These are phyloP conservation scores for Erythrocebus patas DNA, from an alignment of 2,113 vertebrate genomes.

Conservation along the genomic window DNA sequence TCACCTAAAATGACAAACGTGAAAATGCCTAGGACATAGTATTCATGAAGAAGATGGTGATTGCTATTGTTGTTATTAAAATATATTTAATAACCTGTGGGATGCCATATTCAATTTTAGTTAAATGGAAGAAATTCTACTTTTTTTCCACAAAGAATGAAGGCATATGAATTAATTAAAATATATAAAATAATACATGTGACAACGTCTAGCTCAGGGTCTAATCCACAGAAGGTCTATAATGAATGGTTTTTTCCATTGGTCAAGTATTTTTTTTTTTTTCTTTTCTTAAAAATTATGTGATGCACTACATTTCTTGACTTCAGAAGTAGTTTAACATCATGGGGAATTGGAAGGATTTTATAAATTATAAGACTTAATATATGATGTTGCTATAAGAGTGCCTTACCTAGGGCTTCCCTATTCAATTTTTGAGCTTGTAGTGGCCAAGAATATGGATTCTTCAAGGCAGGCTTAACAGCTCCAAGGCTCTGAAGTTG, in stretches of 20 bases:
- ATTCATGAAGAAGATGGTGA: not conserved
- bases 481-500: not conserved
- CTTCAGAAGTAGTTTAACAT: slow-evolving; percentile 39
- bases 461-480: slow-evolving; percentile 25
- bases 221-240: not conserved
- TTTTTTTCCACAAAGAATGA: not conserved
- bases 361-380: slow-evolving; percentile 45
- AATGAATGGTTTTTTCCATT: not conserved
- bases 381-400: not conserved
- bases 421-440: slow-evolving; percentile 31
- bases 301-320: not conserved
- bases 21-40: not conserved
- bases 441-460: slow-evolving; percentile 2
- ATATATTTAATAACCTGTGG: not conserved
- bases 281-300: not conserved
- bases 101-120: not conserved
- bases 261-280: not conserved
- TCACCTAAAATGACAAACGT: not conserved
- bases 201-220: not conserved
- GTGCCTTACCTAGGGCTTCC: not conserved
- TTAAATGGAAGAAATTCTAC: not conserved
- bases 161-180: not conserved
- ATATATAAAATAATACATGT: not conserved
- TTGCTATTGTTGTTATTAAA: not conserved
- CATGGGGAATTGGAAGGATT: not conserved